Percentiles rank a stretch among this genome's conserved stretches.
These are phyloP conservation scores for Aethes cnicana DNA, from an alignment of 2,888 invertebrate genomes.

Conservation along the genomic window DNA sequence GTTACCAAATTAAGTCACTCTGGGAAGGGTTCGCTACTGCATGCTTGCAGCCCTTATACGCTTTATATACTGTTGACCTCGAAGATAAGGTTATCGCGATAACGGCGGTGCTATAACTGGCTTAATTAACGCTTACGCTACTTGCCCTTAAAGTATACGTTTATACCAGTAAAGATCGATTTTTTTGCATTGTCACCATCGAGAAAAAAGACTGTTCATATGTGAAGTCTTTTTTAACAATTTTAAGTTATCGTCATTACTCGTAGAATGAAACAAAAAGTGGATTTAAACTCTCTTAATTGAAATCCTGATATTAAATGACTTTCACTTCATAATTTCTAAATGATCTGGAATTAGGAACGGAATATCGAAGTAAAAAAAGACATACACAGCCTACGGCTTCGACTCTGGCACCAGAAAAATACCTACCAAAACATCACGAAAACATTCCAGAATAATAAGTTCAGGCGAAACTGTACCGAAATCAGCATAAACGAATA, in stretches of 20 bases:
- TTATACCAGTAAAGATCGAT: slow-evolving; percentile 2
- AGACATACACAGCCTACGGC: too few species aligned
- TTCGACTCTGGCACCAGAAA: neutral
- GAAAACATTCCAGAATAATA: slow-evolving; percentile 11
- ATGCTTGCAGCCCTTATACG: slow-evolving; percentile 22
- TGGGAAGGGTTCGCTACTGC: slow-evolving; percentile 25
- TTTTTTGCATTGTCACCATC: slow-evolving; percentile 5
- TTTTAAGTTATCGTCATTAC: too few species aligned
- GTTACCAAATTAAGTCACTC: slow-evolving; percentile 30
- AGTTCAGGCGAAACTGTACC: slow-evolving; percentile 9
- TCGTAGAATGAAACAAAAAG: too few species aligned
- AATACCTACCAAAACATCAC: slow-evolving; percentile 3
- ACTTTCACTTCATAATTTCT: too few species aligned
- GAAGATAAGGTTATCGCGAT: slow-evolving; percentile 18
- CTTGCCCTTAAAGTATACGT: slow-evolving; percentile 11
- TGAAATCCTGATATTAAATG: too few species aligned
- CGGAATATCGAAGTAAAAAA: too few species aligned
- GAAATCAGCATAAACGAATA: slow-evolving; percentile 19
- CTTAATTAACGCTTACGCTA: slow-evolving; percentile 29
- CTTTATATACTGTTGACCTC: slow-evolving; percentile 25
- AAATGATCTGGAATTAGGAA: too few species aligned
- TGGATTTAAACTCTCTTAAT: too few species aligned
- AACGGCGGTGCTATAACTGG: slow-evolving; percentile 11
- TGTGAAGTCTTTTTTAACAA: neutral
- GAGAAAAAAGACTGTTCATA: too few species aligned